phyloP scores from a whole-genome alignment of 2,797 vertebrate species.

The Aselliscus stoliczkanus region DNA sequence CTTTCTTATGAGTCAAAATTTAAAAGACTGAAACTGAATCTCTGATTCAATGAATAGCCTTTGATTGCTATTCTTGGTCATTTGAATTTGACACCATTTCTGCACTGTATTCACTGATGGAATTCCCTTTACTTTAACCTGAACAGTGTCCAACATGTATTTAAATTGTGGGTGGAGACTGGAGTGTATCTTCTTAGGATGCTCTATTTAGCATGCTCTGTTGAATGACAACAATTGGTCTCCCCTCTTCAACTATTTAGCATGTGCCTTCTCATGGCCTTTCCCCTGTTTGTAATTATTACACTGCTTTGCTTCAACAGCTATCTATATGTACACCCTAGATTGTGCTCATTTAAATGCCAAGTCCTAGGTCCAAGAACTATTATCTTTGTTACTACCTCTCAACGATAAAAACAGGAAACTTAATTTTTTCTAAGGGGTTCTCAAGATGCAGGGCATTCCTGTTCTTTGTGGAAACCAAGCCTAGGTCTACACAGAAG shows the following conservation, averaged over 20 bases:
- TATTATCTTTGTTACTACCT: background rate
- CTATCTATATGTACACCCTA: background rate
- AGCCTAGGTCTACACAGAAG: background rate
- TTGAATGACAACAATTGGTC: background rate
- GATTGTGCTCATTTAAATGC: background rate
- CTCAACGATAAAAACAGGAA: background rate
- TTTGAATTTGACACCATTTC: background rate
- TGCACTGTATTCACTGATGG: background rate
- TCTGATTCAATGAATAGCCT: background rate
- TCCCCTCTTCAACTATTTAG: background rate
- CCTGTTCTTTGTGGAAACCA: background rate
- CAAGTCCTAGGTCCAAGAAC: background rate
- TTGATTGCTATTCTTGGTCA: background rate
- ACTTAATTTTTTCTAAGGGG: background rate
- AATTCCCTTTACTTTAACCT: background rate
- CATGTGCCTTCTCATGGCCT: background rate
- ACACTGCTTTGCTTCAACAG: background rate
- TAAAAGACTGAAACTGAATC: background rate
- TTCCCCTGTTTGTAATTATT: background rate
- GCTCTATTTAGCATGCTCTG: background rate
- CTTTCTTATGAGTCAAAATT: background rate
- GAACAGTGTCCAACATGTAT: background rate
- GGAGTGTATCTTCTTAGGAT: background rate
- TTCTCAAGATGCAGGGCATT: background rate
- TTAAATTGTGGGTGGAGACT: background rate